Evolutionary conservation across 2,113 vertebrate genomes (phyloP).

Genomic region (Microcebus tavaratra): DNA sequence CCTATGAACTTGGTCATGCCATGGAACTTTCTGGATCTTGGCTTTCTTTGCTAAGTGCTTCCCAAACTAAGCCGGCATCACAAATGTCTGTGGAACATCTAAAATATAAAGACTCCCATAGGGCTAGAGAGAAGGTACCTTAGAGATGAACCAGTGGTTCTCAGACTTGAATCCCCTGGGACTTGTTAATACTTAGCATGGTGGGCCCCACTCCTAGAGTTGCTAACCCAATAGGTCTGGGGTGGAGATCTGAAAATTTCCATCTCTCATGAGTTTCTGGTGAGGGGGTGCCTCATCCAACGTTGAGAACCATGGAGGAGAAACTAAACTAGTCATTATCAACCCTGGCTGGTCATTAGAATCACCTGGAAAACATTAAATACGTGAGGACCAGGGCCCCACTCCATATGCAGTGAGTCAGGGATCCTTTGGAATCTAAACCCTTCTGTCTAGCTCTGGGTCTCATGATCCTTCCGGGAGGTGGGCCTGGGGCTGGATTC

Average conservation of each 20-base stretch:
- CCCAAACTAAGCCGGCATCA: background rate
- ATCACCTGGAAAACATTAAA: background rate
- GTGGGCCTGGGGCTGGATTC: background rate
- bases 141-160: background rate
- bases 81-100: background rate
- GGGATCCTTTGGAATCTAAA: background rate
- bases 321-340: background rate
- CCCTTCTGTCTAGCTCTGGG: background rate
- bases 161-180: background rate
- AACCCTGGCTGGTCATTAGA: background rate
- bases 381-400: background rate
- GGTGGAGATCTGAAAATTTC: background rate
- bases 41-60: slow-evolving; percentile 14
- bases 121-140: background rate
- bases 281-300: background rate
- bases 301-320: background rate
- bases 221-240: background rate
- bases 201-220: background rate
- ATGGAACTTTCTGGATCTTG: background rate
- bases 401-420: background rate
- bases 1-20: background rate
- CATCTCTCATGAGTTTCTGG: background rate
- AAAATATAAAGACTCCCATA: background rate
- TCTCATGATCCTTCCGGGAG: background rate
- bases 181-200: background rate